Evolutionary conservation across 1,140 invertebrate genomes (phyloP).

Genomic region (Platyura marginata): DNA sequence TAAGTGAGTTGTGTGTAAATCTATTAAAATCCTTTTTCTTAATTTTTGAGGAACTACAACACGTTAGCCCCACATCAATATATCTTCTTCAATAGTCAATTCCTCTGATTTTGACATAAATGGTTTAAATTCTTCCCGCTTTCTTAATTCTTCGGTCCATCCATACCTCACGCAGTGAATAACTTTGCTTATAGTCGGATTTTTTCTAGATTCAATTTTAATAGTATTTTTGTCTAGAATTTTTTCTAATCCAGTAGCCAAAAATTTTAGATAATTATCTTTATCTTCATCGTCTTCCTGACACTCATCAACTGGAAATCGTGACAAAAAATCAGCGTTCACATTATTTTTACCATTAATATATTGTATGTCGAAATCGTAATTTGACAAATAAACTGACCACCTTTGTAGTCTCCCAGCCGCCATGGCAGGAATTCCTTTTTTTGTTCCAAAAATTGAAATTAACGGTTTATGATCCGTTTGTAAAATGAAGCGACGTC

Average conservation of each 20-base stretch:
- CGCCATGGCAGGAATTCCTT: slow-evolving; percentile 14
- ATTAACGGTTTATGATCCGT: slow-evolving; percentile 31
- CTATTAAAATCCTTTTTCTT: slow-evolving; percentile 1
- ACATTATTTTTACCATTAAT: slow-evolving; percentile 7
- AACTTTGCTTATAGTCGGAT: slow-evolving; percentile 5
- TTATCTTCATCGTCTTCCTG: background rate
- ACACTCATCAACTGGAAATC: too few species aligned
- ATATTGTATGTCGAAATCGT: slow-evolving; percentile 19
- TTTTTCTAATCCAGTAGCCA: slow-evolving; percentile 1
- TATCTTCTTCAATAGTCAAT: slow-evolving; percentile 9
- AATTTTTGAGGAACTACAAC: slow-evolving; percentile 5
- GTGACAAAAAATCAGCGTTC: slow-evolving; percentile 6
- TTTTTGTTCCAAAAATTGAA: slow-evolving; percentile 22
- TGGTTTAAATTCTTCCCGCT: slow-evolving; percentile 5
- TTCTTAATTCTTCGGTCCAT: slow-evolving; percentile 1
- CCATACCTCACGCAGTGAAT: slow-evolving; percentile 4
- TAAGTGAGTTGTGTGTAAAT: too few species aligned
- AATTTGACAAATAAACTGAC: slow-evolving; percentile 17
- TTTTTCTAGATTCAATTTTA: slow-evolving; percentile 5
- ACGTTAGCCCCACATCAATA: slow-evolving; percentile 6
- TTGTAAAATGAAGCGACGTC: slow-evolving; percentile 26
- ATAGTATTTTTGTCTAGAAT: slow-evolving; percentile 2
- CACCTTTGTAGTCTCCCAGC: slow-evolving; percentile 19
- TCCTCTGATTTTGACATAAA: slow-evolving; percentile 7
- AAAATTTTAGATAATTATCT: slow-evolving; percentile 1